Percentiles rank a stretch among this genome's conserved stretches.
Conservation (phyloP, 2,797 vertebrate genomes). For the Sebastes cheni region DNA sequence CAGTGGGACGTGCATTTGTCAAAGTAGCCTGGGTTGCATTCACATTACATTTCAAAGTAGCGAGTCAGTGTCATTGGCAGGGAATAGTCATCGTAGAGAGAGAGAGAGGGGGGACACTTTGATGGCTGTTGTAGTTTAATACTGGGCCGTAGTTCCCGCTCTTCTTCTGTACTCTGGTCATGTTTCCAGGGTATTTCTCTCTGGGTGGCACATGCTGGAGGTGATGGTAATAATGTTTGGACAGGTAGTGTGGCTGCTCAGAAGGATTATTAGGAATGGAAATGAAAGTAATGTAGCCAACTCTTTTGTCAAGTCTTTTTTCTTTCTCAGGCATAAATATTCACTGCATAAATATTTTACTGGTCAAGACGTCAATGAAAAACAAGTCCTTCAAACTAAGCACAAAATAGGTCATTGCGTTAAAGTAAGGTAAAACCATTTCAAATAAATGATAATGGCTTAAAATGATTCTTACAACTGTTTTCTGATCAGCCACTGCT, state of each 20-base stretch:
- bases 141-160: constrained; percentile 11
- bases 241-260: constrained; percentile 16
- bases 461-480: not conserved
- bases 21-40: constrained; percentile 23
- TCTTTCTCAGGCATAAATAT: not conserved
- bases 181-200: constrained; percentile 23
- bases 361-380: not conserved
- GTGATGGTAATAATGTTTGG: constrained; percentile 44
- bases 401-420: not conserved
- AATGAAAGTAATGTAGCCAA: constrained; percentile 18
- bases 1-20: constrained; percentile 46
- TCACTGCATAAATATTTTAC: not conserved
- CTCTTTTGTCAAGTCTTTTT: constrained; percentile 5
- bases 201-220: constrained; percentile 23
- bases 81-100: not conserved
- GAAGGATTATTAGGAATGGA: constrained; percentile 9
- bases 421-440: not conserved
- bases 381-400: not conserved
- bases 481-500: not conserved
- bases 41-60: constrained; percentile 39
- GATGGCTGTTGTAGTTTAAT: constrained; percentile 26
- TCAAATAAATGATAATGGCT: not conserved
- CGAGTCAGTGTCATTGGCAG: constrained; percentile 46
- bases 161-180: not conserved
- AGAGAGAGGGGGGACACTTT: not conserved